phyloP scores from a whole-genome alignment of 2,888 invertebrate genomes.

The Diaphora mendica region DNA sequence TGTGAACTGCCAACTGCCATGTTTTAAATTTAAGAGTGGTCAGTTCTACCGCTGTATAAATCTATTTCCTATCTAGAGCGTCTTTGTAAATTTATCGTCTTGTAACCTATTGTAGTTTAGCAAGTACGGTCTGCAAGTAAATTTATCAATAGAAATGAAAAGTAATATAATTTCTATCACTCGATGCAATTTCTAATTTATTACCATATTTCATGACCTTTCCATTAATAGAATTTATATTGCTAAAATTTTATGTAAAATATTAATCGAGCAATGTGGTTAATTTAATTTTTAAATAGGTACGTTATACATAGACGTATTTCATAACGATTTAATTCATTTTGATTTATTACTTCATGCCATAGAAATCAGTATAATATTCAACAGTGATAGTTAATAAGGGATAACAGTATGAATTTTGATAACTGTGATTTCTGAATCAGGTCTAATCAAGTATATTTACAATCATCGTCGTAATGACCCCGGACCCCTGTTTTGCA shows the following conservation, averaged over 20 bases:
- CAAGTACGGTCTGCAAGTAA: constrained; percentile 29
- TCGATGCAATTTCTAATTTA: not conserved
- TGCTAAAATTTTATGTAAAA: not conserved
- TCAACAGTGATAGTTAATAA: not conserved
- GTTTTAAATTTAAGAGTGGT: constrained; percentile 9
- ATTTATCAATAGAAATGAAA: too few species aligned
- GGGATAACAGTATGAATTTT: not conserved
- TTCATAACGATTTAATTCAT: not conserved
- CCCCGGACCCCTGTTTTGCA: too few species aligned
- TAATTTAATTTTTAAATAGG: not conserved
- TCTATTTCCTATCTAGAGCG: constrained; percentile 56
- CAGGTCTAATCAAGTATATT: too few species aligned
- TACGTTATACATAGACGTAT: not conserved
- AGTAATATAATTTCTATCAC: not conserved
- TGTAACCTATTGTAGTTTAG: constrained; percentile 53
- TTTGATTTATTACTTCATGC: not conserved
- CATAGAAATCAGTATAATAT: not conserved
- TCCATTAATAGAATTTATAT: not conserved
- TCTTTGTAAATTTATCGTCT: constrained; percentile 52
- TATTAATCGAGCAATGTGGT: not conserved
- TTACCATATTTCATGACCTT: not conserved
- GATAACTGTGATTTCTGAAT: not conserved
- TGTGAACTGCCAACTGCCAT: too few species aligned
- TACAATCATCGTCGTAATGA: not conserved
- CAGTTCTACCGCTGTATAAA: constrained; percentile 35